phyloP scores from a whole-genome alignment of 2,888 invertebrate genomes.

The Ferdinandea cuprea region DNA sequence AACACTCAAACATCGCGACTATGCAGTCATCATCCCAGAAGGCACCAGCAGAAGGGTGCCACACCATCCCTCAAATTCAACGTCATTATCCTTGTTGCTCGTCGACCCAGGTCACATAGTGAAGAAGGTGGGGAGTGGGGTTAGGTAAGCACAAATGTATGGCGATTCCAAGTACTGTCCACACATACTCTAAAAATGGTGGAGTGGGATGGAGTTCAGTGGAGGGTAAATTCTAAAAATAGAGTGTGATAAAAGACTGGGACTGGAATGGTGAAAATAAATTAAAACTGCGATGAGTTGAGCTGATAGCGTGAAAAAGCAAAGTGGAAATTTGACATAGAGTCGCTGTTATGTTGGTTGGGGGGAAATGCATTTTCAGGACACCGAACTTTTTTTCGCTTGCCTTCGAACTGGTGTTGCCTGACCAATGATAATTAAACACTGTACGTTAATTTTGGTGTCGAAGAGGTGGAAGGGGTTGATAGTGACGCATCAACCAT shows the following conservation, averaged over 20 bases:
- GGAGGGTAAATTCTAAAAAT: slow-evolving; percentile 25
- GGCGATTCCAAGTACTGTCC: slow-evolving; percentile 29
- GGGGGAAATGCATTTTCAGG: slow-evolving; percentile 25
- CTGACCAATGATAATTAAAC: not conserved
- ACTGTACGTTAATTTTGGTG: not conserved
- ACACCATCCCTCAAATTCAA: slow-evolving; percentile 14
- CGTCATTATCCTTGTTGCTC: slow-evolving; percentile 34
- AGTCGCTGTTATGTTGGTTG: not conserved
- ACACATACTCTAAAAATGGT: slow-evolving; percentile 19
- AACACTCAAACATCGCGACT: not conserved
- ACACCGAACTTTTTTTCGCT: slow-evolving; percentile 13
- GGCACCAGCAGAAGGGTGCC: too few species aligned
- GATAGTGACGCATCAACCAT: too few species aligned
- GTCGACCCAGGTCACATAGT: slow-evolving; percentile 46
- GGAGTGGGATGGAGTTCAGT: not conserved
- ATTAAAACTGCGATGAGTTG: not conserved
- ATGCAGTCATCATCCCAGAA: slow-evolving; percentile 16
- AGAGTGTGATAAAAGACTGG: slow-evolving; percentile 6
- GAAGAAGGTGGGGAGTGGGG: too few species aligned
- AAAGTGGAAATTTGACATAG: not conserved
- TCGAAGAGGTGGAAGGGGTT: not conserved
- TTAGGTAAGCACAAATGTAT: slow-evolving; percentile 19
- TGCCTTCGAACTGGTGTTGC: not conserved
- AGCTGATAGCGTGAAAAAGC: slow-evolving; percentile 14
- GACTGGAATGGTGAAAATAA: slow-evolving; percentile 1